Base-by-base conservation (phyloP, 2,888 invertebrate genomes). In the Embidobia sp. region DNA sequence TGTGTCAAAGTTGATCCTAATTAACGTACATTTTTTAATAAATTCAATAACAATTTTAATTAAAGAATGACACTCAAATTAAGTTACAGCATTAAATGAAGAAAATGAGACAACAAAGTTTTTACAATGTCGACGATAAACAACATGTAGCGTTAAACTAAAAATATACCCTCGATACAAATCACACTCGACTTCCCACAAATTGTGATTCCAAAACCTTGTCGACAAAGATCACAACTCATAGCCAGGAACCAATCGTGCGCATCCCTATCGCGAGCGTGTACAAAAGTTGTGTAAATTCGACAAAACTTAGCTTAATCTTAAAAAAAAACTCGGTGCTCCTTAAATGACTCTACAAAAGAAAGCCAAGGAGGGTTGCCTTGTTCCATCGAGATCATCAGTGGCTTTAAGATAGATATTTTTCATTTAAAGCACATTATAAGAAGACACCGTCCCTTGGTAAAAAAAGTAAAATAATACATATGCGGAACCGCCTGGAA, bases 391-490 rank as follows among this genome's bases (percentile, higher is more conserved):
- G 64, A 57, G 59, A 70, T 75, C 57, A 70, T 48, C 70, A 57
- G 40, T 57, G 53, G 64, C 64, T 74, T 74, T 66, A 51, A 70
- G 59, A 70, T 64, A 77, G 77, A 66, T 70, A 78, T 74, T 74
- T 78, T 78, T 78, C 66, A 69, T 78, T 73, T 59, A 78, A 74
- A 42, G 64, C 64, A 73, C 70, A 64, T 59, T 48, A 44, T 69
- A 66, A 78, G 67, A 75, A 74, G 75, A 78, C 84, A 82, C 85
- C 83, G 84, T 86, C 84, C 85, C 82, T n/a, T 80, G 78, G 74
- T 77, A 26, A 64, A 55, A 48, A 66, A 27, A 13, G n/a, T n/a
- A n/a, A n/a, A n/a, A n/a, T n/a, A n/a, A n/a, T n/a, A n/a, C n/a
- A n/a, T n/a, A n/a, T n/a, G n/a, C n/a, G n/a, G n/a, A n/a, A n/a